Evolutionary conservation across 2,113 vertebrate species (phyloP).

Genomic region (Pachyramphus minor): DNA sequence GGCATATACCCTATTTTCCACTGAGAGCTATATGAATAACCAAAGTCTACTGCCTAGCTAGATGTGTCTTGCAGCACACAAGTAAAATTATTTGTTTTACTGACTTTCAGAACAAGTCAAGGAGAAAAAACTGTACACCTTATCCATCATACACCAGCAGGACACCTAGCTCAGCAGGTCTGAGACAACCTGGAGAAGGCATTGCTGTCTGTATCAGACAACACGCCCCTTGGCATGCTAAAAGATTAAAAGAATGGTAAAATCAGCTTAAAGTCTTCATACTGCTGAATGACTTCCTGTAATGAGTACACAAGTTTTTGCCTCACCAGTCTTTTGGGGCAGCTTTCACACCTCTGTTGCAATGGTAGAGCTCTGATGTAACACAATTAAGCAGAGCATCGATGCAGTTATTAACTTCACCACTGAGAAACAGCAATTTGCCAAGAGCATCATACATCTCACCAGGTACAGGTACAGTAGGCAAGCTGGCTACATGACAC

Average conservation of each 20-base stretch:
- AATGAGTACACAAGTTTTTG: fast-evolving
- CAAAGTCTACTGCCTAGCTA: neutral
- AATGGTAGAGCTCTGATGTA: neutral
- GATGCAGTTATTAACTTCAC: neutral
- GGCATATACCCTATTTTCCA: neutral
- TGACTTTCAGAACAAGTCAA: neutral
- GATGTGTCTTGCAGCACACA: fast-evolving
- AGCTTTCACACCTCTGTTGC: neutral
- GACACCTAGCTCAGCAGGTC: neutral
- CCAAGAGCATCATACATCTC: fast-evolving
- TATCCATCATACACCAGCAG: neutral
- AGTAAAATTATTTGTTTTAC: neutral
- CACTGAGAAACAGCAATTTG: neutral
- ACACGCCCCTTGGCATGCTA: neutral
- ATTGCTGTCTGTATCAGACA: neutral
- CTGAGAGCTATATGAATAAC: neutral
- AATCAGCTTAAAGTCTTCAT: neutral
- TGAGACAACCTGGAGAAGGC: neutral
- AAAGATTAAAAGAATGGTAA: neutral
- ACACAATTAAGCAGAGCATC: neutral
- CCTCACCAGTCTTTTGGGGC: neutral
- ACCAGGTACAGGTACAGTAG: neutral
- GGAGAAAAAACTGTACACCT: fast-evolving
- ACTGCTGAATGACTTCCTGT: neutral
- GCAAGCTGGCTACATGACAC: fast-evolving